A percentile compares a stretch with the other conserved stretches of the same genome.
Evolutionary conservation across 2,113 vertebrate genomes (phyloP).

Genomic region (Pollachius pollachius): DNA sequence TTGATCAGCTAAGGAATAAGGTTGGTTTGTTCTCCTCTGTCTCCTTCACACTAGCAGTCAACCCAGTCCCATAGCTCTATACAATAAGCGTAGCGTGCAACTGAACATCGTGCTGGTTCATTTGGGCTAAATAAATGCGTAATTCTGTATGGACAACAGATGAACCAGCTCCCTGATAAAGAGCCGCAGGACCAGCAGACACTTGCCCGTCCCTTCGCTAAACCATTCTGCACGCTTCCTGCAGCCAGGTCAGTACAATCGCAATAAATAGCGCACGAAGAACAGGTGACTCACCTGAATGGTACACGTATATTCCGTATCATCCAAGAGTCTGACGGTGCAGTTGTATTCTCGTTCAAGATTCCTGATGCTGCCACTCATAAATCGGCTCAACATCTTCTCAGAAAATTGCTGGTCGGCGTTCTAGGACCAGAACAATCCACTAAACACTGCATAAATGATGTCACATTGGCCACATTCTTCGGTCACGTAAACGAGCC

Average conservation of each 20-base stretch:
- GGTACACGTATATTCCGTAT: slow-evolving; percentile 95
- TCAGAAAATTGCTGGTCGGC: slow-evolving; percentile 62
- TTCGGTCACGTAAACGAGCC: slow-evolving; percentile 45
- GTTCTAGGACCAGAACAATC: slow-evolving; percentile 72
- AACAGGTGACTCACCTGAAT: slow-evolving; percentile 84
- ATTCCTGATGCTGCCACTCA: slow-evolving; percentile 95
- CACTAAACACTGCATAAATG: slow-evolving; percentile 59
- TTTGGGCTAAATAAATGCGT: too few relatives aligned
- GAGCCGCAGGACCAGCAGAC: too few relatives aligned
- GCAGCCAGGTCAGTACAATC: slow-evolving; percentile 21
- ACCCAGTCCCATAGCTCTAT: too few relatives aligned
- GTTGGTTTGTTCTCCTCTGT: too few relatives aligned
- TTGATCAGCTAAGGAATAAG: too few relatives aligned
- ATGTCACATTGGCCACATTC: slow-evolving; percentile 69
- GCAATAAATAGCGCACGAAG: slow-evolving; percentile 3
- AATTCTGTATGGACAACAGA: too few relatives aligned
- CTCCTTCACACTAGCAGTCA: too few relatives aligned
- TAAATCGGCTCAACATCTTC: slow-evolving; percentile 96
- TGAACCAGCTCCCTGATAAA: too few relatives aligned
- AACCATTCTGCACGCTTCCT: slow-evolving; percentile 32
- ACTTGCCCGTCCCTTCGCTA: neutral
- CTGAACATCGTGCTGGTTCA: too few relatives aligned
- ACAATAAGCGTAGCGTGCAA: too few relatives aligned
- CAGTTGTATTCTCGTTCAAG: slow-evolving; percentile 94
- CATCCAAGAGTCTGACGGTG: slow-evolving; percentile 94